Conservation (phyloP, 2,888 invertebrate species). For the Tipula lateralis region DNA sequence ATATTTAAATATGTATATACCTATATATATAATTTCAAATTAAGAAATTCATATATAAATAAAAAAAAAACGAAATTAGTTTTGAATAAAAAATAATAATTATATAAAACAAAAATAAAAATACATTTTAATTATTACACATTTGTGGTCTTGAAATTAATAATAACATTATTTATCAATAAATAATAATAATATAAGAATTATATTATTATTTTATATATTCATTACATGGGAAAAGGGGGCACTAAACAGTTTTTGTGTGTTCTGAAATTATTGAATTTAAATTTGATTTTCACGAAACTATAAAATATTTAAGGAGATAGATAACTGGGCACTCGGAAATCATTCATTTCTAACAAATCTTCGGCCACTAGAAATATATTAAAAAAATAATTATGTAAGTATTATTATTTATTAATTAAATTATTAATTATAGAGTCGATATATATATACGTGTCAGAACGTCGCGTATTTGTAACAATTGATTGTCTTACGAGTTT, state of each 20-base stretch:
- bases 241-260: neutral
- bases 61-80: neutral
- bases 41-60: neutral
- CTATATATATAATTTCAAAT: neutral
- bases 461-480: no score
- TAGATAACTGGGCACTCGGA: neutral
- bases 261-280: neutral
- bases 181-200: neutral
- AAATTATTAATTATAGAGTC: no score
- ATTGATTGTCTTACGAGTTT: no score
- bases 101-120: neutral
- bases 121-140: constrained; percentile 15
- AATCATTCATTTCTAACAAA: constrained; percentile 69
- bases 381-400: constrained; percentile 36
- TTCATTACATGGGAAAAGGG: neutral
- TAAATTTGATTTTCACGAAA: neutral
- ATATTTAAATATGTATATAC: neutral
- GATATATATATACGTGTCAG: no score
- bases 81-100: neutral
- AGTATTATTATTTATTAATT: no score
- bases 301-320: neutral
- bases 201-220: neutral
- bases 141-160: neutral
- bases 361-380: constrained; percentile 69
- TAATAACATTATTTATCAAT: neutral